Base-by-base conservation (phyloP, 2,113 vertebrate genomes). In the Tylochromis polylepis region DNA sequence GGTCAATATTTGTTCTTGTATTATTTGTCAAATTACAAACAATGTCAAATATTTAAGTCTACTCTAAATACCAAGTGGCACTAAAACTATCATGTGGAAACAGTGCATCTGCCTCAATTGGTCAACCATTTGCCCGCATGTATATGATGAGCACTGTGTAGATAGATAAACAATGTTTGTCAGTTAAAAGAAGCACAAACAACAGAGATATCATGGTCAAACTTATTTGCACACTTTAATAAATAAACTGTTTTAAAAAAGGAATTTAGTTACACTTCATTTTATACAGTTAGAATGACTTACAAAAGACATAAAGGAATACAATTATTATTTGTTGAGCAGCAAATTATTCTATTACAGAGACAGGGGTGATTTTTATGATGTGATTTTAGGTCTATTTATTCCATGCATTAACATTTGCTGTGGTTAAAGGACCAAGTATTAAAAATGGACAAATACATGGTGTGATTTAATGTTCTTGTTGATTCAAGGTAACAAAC, bases 171-270 rank as follows among this genome's bases (percentile, higher is more conserved):
- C 18, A 79, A 46, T 62, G 41, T 87, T 14, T n/a, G 84, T 51
- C 36, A 20, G 36, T 87, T 58, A 24, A 79, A 84, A 79, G 20
- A 79, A 62, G 11, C n/a, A 31, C 59, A 89, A 82, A 93, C 22
- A 8, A 85, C 58, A 84, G 65, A 89, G 89, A 91, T 79, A 92
- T 81, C 29, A 84, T 75, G 51, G 41, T 85, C 34, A 83, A 82
- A 92, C n/a, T 22, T 75, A 83, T 92, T 12, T 15, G 62, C 58
- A 87, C 38, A 82, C 85, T 94, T 94, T 91, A 93, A 94, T 94
- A 94, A 94, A 94, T 95, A 90, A 92, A 92, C 46, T 2, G 2
- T 79, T 82, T 88, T 58, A 70, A 87, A 94, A 94, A 93, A 87
- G 29, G 29, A 34, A 14, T 85, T 90, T 88, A 59, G 55, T 87